Conservation (phyloP, 1,140 invertebrate species). For the Meloidogyne chitwoodi region DNA sequence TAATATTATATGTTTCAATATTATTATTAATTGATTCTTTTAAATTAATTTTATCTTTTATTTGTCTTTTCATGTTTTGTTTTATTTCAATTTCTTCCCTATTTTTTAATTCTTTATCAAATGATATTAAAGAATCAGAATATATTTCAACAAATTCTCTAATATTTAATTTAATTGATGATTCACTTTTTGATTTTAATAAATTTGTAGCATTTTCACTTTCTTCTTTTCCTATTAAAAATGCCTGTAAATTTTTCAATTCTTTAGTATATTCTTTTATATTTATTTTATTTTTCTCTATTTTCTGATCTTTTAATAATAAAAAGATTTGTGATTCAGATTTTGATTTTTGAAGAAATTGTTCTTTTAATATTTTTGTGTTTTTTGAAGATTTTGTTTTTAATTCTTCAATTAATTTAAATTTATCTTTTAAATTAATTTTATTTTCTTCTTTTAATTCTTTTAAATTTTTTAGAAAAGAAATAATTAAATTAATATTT, state of each 20-base stretch:
- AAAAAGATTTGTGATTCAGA: too few species aligned
- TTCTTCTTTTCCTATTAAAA: not conserved
- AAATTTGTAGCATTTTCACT: not conserved
- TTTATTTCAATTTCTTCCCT: not conserved
- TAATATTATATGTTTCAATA: not conserved
- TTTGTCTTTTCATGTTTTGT: not conserved
- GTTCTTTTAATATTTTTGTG: not conserved
- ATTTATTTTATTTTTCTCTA: too few species aligned
- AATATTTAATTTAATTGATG: not conserved
- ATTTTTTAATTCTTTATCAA: not conserved
- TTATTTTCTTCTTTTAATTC: constrained; percentile 1
- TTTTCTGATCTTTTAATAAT: too few species aligned
- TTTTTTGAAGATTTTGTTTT: not conserved
- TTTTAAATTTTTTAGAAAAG: not conserved
- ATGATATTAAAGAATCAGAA: not conserved
- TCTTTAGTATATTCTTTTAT: too few species aligned
- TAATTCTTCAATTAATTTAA: not conserved
- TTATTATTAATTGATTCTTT: not conserved
- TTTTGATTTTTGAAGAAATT: not conserved
- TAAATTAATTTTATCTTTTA: not conserved
- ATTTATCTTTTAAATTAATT: not conserved
- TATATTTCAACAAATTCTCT: not conserved
- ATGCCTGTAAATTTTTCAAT: too few species aligned
- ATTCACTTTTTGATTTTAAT: not conserved
- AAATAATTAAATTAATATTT: not conserved